Conservation (phyloP, 2,888 invertebrate species). For the Eilema sororculum region DNA sequence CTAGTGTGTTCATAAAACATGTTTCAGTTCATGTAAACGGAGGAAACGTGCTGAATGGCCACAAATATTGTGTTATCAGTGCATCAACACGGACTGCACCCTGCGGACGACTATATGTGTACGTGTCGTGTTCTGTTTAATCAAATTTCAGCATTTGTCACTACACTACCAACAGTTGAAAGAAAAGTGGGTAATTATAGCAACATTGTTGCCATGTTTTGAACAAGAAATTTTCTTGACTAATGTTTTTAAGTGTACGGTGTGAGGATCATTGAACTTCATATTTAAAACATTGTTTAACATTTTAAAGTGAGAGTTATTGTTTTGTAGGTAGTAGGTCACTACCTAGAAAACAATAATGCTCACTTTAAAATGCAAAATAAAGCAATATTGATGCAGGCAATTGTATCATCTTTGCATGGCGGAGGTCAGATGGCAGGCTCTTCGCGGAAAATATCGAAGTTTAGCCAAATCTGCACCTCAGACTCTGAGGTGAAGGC, state of each 20-base stretch:
- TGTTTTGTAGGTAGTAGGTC: not conserved
- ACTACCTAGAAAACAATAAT: no score
- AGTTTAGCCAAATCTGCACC: no score
- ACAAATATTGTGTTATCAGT: conserved; percentile 71
- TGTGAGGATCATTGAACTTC: not conserved
- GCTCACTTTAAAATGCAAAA: no score
- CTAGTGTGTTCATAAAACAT: not conserved
- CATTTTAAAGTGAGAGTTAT: not conserved
- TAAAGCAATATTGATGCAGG: no score
- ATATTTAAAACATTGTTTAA: not conserved
- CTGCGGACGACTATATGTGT: conserved; percentile 51
- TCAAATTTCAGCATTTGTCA: conserved; percentile 71
- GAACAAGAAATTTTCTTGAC: not conserved
- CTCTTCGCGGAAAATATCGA: no score
- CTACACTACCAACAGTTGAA: conserved; percentile 33
- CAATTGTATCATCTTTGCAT: no score
- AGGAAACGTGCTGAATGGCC: conserved; percentile 56
- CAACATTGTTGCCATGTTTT: conserved; percentile 3
- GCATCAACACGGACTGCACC: conserved; percentile 64
- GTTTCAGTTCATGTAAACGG: conserved; percentile 8
- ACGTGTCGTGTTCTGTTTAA: conserved; percentile 52
- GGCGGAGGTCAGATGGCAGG: no score
- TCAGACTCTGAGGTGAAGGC: no score
- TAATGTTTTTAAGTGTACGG: not conserved
- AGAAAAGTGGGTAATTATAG: conserved; percentile 10